These are phyloP conservation scores for Ephestia elutella DNA, from an alignment of 1,140 invertebrate species.

Conservation along the genomic window DNA sequence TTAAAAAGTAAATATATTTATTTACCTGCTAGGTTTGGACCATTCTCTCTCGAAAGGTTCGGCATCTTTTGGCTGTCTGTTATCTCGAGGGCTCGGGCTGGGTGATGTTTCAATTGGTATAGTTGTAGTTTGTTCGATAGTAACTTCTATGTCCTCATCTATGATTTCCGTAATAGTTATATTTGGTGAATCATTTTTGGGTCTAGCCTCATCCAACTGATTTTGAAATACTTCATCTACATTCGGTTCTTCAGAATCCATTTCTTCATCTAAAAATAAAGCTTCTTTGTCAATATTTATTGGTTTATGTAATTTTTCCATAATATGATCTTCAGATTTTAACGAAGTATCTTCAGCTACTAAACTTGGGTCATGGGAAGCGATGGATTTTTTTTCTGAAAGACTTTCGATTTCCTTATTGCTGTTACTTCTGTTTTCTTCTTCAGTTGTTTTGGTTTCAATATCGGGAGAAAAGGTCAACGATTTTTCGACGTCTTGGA, in stretches of 20 bases:
- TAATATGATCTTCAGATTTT: conserved; percentile 60
- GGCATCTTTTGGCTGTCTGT: conserved; percentile 35
- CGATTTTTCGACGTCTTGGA: conserved; percentile 34
- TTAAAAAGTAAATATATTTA: conserved; percentile 22
- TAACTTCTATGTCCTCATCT: conserved; percentile 49
- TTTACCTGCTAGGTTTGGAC: conserved; percentile 68
- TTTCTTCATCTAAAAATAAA: conserved; percentile 46
- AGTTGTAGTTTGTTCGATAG: conserved; percentile 38
- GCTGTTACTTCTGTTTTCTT: conserved; percentile 32
- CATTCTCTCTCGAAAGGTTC: conserved; percentile 47
- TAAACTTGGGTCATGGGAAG: conserved; percentile 63
- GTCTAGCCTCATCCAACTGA: conserved; percentile 46
- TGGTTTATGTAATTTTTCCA: conserved; percentile 60
- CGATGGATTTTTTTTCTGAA: conserved; percentile 57
- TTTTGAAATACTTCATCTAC: conserved; percentile 60
- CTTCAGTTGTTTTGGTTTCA: conserved; percentile 16
- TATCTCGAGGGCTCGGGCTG: conserved; percentile 47
- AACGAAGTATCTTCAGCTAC: conserved; percentile 64
- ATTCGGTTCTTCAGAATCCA: conserved; percentile 62
- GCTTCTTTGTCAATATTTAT: conserved; percentile 50
- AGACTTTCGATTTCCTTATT: conserved; percentile 50
- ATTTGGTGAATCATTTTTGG: conserved; percentile 60
- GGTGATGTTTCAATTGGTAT: conserved; percentile 57
- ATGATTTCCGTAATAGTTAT: conserved; percentile 70
- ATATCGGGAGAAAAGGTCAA: conserved; percentile 35